Conservation (phyloP, 2,113 vertebrate species). For the Pipra filicauda region DNA sequence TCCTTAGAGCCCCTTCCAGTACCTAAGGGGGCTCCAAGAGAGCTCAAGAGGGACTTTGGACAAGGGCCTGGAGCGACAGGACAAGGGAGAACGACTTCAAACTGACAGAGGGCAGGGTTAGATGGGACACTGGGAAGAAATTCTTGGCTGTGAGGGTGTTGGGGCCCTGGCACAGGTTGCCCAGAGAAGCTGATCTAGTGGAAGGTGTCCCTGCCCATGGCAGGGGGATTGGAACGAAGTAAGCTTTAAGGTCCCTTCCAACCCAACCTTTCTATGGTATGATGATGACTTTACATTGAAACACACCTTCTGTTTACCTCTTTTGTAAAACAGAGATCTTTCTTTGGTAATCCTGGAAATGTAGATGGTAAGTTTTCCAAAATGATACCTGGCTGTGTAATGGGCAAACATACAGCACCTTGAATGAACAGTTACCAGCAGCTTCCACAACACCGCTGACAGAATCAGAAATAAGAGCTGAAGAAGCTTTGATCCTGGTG, state of each 20-base stretch:
- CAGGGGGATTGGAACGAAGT: neutral
- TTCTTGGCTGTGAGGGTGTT: neutral
- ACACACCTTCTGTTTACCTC: rapidly evolving
- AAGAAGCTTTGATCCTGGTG: neutral
- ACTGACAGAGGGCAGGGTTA: neutral
- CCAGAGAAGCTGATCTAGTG: neutral
- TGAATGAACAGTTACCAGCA: neutral
- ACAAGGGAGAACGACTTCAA: neutral
- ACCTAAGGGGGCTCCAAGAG: neutral
- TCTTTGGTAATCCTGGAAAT: neutral
- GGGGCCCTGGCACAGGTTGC: neutral
- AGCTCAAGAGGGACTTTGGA: neutral
- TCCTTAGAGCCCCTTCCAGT: neutral
- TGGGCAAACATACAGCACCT: no score
- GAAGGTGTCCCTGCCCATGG: neutral
- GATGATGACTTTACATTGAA: neutral
- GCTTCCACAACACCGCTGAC: neutral
- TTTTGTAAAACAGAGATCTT: neutral
- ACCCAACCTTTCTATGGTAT: neutral
- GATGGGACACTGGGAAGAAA: neutral
- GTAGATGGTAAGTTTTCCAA: neutral
- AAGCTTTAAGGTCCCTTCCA: neutral
- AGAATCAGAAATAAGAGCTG: neutral
- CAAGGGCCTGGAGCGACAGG: neutral
- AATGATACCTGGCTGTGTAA: neutral